Evolutionary conservation across 1,140 invertebrate genomes (phyloP).

Genomic region (Zaprionus kolodkinae): DNA sequence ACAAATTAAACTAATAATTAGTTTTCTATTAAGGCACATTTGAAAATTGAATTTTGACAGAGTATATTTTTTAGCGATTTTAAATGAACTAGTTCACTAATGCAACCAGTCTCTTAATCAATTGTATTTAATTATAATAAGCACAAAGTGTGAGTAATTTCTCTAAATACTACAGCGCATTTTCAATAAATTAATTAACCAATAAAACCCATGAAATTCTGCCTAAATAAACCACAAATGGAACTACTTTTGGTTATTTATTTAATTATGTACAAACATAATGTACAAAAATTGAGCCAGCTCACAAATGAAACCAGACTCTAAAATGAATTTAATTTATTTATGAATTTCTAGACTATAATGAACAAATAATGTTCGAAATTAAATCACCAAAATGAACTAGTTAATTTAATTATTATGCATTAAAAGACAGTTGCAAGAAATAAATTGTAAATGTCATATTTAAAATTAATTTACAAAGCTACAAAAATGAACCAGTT

Average conservation of each 20-base stretch:
- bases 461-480: neutral
- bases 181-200: neutral
- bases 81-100: neutral
- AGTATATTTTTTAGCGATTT: neutral
- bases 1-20: too few species aligned
- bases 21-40: too few species aligned
- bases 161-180: too few species aligned
- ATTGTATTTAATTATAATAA: too few species aligned
- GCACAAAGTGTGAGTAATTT: too few species aligned
- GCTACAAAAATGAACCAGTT: neutral
- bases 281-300: neutral
- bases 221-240: neutral
- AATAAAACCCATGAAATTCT: neutral
- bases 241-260: neutral
- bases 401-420: neutral
- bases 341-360: neutral
- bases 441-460: neutral
- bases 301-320: neutral
- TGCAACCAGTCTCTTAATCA: too few species aligned
- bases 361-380: too few species aligned
- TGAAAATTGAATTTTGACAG: too few species aligned
- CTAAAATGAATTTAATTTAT: neutral
- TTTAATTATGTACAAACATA: neutral
- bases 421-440: neutral
- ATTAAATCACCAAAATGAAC: neutral